Evolutionary conservation across 2,113 vertebrate species (phyloP), one percentile per base, ranked within the genome.

Genomic region (Pogona vitticeps): DNA sequence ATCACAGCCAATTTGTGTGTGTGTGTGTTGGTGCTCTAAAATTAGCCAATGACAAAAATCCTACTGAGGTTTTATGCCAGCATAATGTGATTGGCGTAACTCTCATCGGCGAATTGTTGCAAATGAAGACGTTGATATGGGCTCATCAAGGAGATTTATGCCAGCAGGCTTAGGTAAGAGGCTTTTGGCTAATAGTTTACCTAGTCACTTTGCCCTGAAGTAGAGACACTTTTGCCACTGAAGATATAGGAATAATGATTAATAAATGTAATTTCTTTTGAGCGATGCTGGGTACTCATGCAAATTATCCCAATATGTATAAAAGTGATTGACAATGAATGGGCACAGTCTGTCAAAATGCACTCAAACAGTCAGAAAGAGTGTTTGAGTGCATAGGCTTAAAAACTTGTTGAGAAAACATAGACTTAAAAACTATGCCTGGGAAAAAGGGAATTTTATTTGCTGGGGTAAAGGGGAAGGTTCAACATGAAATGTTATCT

Each of bases 401-500:
- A n/a, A n/a, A n/a, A n/a, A n/a, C n/a, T n/a, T n/a, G n/a, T n/a
- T n/a, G n/a, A n/a, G n/a, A n/a, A n/a, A n/a, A n/a, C n/a, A n/a
- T n/a, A n/a, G n/a, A 18, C 72, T 88, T 58, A 85, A 91, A 88
- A 81, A 78, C 81, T 42, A 90, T 67, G 86, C n/a, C 73, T 84
- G 92, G 90, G 92, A 88, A 87, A 91, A 91, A 81, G 84, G 90
- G 72, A 68, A 42, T 56, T 42, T 75, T 83, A 33, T 72, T 92
- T 83, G 31, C 80, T 65, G 83, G 88, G 75, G 80, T 84, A 91
- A 82, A 90, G 86, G 70, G 38, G 42, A 36, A 0, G 0, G 82
- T 80, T 94, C 92, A 88, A 80, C 90, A 93, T 58, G 1, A 68
- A 88, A 17, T 18, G 91, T 89, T 84, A 90, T 91, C 80, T 86